phyloP scores from a whole-genome alignment of 2,797 vertebrate species.

The Fundulus diaphanus region DNA sequence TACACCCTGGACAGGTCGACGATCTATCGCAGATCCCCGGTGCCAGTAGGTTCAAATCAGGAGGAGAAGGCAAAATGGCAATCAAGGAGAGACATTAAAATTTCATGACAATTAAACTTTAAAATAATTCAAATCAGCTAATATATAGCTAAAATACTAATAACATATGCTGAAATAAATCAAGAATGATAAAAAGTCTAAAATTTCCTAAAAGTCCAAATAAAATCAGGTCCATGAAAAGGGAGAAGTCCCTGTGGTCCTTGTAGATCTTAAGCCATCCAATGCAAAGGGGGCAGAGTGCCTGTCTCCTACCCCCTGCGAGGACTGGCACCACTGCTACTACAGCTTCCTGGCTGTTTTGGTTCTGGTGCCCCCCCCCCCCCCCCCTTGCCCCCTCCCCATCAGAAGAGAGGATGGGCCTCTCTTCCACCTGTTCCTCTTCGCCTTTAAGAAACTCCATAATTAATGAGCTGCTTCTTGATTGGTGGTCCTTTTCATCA shows the following conservation, averaged over 20 bases:
- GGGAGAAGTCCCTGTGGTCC: no score
- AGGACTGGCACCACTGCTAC: background rate
- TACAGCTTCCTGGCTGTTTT: background rate
- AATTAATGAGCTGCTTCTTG: background rate
- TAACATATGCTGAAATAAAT: background rate
- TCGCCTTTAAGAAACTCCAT: background rate
- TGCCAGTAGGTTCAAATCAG: no score
- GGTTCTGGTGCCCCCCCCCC: background rate
- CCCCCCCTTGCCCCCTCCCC: no score
- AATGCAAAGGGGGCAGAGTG: no score
- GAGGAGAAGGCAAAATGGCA: background rate
- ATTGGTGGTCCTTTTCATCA: background rate
- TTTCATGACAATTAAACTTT: background rate
- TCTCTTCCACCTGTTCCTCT: background rate
- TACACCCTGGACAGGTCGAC: no score
- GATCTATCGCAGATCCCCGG: no score
- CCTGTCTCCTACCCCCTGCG: background rate
- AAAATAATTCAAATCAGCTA: background rate
- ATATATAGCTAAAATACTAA: background rate
- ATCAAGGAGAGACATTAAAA: background rate
- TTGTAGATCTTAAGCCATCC: no score
- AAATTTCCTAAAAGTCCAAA: background rate
- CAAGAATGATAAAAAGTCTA: background rate
- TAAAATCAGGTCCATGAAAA: background rate
- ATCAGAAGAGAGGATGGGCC: background rate